phyloP scores from a whole-genome alignment of 2,113 vertebrate genomes.

The Monarcha castaneiventris region DNA sequence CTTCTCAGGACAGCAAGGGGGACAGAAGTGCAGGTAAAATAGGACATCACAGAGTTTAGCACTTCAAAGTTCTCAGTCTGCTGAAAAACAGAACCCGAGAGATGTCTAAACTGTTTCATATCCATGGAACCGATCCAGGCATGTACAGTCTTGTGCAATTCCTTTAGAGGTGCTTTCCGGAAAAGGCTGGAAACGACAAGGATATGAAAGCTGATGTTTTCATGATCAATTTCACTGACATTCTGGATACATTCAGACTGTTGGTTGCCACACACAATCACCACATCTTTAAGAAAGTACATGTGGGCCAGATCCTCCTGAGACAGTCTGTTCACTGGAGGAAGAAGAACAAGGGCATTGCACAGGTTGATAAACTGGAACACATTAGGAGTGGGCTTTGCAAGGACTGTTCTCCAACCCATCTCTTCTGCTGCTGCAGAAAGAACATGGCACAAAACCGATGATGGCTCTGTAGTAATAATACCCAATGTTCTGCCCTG shows the following conservation, averaged over 20 bases:
- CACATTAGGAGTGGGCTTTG: background rate
- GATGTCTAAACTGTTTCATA: constrained; percentile 9
- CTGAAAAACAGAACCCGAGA: constrained; percentile 35
- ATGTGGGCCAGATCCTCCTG: constrained; percentile 1
- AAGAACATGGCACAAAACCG: constrained; percentile 74
- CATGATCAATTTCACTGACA: constrained; percentile 33
- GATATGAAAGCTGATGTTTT: constrained; percentile 68
- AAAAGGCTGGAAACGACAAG: constrained; percentile 70
- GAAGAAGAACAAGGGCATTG: constrained; percentile 74
- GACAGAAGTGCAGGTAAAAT: constrained; percentile 69
- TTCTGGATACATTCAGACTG: constrained; percentile 16
- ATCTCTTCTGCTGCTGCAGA: constrained; percentile 70
- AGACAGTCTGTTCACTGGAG: constrained; percentile 63
- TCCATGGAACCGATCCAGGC: constrained; percentile 75
- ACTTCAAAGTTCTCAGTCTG: background rate
- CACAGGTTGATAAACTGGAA: constrained; percentile 35
- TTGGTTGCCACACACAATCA: constrained; percentile 71
- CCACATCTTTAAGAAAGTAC: constrained; percentile 60
- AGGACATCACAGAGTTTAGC: constrained; percentile 53
- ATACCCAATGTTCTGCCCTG: constrained; percentile 70
- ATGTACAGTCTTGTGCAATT: constrained; percentile 46
- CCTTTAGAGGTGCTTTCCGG: constrained; percentile 74
- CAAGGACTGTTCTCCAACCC: constrained; percentile 75
- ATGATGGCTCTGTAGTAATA: constrained; percentile 71
- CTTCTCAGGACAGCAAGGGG: constrained; percentile 63